Conservation (phyloP, 2,113 vertebrate genomes). For the Addax nasomaculatus region DNA sequence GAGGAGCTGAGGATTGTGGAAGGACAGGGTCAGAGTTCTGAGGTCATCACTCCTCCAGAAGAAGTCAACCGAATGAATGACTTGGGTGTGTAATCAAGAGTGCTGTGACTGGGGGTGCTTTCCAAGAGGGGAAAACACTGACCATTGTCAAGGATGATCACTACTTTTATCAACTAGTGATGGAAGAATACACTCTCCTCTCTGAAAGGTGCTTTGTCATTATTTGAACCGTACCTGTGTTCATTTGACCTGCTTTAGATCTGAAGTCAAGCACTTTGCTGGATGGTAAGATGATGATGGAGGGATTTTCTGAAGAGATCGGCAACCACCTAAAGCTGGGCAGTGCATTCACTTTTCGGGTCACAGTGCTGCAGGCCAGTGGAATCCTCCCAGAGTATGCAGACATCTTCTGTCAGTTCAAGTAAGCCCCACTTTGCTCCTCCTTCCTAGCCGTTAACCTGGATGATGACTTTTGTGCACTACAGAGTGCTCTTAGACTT, state of each 20-base stretch:
- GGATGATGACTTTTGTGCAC: neutral
- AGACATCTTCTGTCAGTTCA: conserved; percentile 99
- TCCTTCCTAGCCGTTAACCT: neutral
- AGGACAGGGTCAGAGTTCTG: conserved; percentile 96
- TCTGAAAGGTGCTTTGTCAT: neutral
- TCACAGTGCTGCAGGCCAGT: conserved; percentile 95
- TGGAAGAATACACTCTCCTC: neutral
- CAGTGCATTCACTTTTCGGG: conserved; percentile 95
- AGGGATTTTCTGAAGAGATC: conserved; percentile 85
- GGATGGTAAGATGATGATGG: conserved; percentile 89
- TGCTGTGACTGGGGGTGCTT: neutral
- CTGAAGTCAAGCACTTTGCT: conserved; percentile 87
- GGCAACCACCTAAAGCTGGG: conserved; percentile 92
- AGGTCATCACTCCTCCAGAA: conserved; percentile 91
- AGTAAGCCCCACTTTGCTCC: conserved; percentile 84
- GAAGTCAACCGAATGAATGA: conserved; percentile 94
- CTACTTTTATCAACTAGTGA: neutral
- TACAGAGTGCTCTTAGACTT: neutral
- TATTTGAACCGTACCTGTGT: neutral
- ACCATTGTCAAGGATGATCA: neutral
- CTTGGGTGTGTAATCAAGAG: conserved; percentile 81
- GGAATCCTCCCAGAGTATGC: conserved; percentile 94
- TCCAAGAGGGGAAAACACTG: neutral
- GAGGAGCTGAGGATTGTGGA: conserved; percentile 98
- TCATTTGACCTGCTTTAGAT: conserved; percentile 79